These are phyloP conservation scores for Brachionus asplanchnoidis DNA, from an alignment of 1,140 invertebrate species.

Conservation along the genomic window DNA sequence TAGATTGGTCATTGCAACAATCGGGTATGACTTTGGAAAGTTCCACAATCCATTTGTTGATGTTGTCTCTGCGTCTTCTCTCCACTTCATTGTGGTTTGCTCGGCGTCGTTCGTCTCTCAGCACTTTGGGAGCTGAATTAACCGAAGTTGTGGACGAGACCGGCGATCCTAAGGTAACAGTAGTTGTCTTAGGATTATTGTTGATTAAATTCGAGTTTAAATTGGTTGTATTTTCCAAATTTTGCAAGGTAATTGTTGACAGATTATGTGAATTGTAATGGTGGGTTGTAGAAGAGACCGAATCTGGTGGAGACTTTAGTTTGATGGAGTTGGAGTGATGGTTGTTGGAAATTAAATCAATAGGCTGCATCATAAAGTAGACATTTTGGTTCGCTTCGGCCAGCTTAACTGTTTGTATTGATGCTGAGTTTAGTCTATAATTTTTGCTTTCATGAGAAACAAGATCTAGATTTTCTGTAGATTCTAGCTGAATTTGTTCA, in stretches of 20 bases:
- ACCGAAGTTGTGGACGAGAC: background rate
- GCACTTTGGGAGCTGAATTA: slow-evolving; percentile 43
- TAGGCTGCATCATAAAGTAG: slow-evolving; percentile 31
- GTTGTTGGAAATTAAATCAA: background rate
- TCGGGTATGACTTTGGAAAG: slow-evolving; percentile 71
- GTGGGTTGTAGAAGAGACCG: background rate
- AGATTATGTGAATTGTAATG: background rate
- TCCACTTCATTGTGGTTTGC: slow-evolving; percentile 61
- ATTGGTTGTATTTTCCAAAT: background rate
- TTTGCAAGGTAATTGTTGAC: slow-evolving; percentile 10
- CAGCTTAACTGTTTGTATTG: background rate
- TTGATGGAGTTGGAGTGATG: background rate
- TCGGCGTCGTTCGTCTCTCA: slow-evolving; percentile 56
- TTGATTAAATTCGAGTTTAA: background rate
- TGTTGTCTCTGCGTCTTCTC: slow-evolving; percentile 71
- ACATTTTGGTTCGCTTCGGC: slow-evolving; percentile 17
- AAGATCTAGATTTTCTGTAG: background rate
- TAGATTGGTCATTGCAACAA: slow-evolving; percentile 52
- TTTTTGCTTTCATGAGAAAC: background rate
- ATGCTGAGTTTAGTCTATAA: background rate
- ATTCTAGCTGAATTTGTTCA: background rate
- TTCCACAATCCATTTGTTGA: slow-evolving; percentile 89
- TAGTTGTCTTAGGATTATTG: background rate
- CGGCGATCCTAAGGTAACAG: slow-evolving; percentile 10
- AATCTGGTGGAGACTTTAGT: background rate